Percentiles rank a stretch among this genome's conserved stretches.
These are phyloP conservation scores for Sebastes fasciatus DNA, from an alignment of 2,113 vertebrate genomes.

Conservation along the genomic window DNA sequence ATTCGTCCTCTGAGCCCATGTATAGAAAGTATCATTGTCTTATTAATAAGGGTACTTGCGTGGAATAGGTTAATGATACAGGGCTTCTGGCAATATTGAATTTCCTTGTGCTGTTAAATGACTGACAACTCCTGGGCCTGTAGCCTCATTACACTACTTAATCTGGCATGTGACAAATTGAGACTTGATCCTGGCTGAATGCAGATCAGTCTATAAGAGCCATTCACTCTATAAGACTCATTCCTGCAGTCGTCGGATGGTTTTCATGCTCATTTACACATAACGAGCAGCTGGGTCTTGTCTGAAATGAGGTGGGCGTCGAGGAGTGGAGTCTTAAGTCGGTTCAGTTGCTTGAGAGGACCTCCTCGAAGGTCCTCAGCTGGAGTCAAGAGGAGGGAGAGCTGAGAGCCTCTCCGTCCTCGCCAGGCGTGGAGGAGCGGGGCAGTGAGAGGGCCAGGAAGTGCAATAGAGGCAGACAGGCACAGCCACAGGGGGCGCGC, in stretches of 20 bases:
- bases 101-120: conserved; percentile 59
- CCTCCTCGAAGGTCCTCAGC: conserved; percentile 65
- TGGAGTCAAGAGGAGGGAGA: conserved; percentile 57
- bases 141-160: conserved; percentile 63
- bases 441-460: conserved; percentile 39
- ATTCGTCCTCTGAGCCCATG: background rate
- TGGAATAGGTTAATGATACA: conserved; percentile 51
- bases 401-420: conserved; percentile 67
- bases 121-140: conserved; percentile 48
- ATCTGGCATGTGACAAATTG: conserved; percentile 69
- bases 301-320: conserved; percentile 73
- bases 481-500: conserved; percentile 32
- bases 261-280: conserved; percentile 73
- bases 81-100: conserved; percentile 47
- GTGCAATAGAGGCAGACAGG: conserved; percentile 48
- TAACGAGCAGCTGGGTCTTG: conserved; percentile 69
- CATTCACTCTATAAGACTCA: conserved; percentile 65
- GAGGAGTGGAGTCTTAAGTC: conserved; percentile 74
- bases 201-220: conserved; percentile 65
- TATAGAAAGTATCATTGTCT: conserved; percentile 23
- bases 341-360: conserved; percentile 70
- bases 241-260: conserved; percentile 36
- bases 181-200: conserved; percentile 66
- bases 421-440: conserved; percentile 44
- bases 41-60: conserved; percentile 40